These are phyloP conservation scores for Herminia tarsipennalis DNA, from an alignment of 2,888 invertebrate genomes.

Conservation along the genomic window DNA sequence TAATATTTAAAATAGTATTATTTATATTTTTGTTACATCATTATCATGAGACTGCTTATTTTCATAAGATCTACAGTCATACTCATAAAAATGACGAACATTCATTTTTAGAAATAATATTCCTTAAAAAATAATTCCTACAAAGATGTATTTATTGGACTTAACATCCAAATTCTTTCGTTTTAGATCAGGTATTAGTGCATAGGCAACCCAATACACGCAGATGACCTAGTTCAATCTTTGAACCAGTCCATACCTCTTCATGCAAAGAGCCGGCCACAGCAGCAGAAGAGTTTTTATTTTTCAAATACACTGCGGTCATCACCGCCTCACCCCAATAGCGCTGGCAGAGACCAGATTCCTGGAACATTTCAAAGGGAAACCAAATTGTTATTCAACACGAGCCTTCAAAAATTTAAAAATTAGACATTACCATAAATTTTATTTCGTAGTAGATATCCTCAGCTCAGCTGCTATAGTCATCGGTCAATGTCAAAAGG, in stretches of 20 bases:
- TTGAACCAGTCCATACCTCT: neutral
- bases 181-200: neutral
- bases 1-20: too few species aligned
- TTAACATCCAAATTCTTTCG: neutral
- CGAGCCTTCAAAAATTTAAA: too few species aligned
- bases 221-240: neutral
- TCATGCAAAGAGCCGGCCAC: neutral
- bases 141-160: neutral
- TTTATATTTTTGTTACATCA: too few species aligned
- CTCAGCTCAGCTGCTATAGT: too few species aligned
- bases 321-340: neutral
- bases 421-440: too few species aligned
- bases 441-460: too few species aligned
- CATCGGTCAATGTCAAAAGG: too few species aligned
- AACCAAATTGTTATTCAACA: too few species aligned
- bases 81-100: neutral
- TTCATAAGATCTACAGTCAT: too few species aligned
- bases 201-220: neutral
- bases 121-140: neutral
- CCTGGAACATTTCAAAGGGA: neutral
- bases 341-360: neutral
- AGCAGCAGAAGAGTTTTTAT: neutral
- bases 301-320: neutral
- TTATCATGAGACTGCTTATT: too few species aligned
- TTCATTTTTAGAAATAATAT: neutral